Percentiles rank a stretch among this genome's conserved stretches.
Evolutionary conservation across 2,797 vertebrate species (phyloP).

Genomic region (Myotis myotis): DNA sequence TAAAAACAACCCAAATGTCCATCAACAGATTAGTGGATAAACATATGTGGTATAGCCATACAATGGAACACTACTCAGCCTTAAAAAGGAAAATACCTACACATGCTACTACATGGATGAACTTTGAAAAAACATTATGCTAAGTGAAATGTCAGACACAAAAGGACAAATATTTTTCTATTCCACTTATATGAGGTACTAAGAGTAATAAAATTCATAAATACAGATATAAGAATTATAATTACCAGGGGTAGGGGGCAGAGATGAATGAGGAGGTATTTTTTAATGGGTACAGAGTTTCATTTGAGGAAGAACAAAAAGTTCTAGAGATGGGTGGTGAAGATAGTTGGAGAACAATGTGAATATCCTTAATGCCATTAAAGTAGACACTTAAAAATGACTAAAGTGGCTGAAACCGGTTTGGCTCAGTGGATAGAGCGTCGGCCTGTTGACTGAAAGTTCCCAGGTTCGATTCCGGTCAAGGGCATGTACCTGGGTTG

Average conservation of each 20-base stretch:
- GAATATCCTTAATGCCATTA: neutral
- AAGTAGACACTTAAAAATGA: neutral
- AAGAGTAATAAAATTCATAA: neutral
- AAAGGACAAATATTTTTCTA: neutral
- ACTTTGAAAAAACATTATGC: neutral
- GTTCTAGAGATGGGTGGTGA: neutral
- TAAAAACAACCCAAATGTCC: neutral
- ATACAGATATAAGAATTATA: neutral
- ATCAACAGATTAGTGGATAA: neutral
- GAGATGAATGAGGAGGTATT: neutral
- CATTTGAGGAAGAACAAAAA: neutral
- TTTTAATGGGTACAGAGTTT: conserved; percentile 6
- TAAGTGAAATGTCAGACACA: neutral
- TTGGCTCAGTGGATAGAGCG: no score
- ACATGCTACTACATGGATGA: neutral
- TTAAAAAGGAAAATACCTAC: neutral
- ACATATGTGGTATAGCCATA: neutral
- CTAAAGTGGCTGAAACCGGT: no score
- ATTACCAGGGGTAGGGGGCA: neutral
- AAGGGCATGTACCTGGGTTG: no score
- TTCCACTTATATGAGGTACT: neutral
- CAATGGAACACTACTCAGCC: neutral
- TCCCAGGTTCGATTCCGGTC: no score
- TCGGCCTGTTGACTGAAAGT: no score
- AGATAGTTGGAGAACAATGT: neutral